Evolutionary conservation across 35 echinoderm and acorn worm species (phyloP).

Genomic region (Diadema setosum): DNA sequence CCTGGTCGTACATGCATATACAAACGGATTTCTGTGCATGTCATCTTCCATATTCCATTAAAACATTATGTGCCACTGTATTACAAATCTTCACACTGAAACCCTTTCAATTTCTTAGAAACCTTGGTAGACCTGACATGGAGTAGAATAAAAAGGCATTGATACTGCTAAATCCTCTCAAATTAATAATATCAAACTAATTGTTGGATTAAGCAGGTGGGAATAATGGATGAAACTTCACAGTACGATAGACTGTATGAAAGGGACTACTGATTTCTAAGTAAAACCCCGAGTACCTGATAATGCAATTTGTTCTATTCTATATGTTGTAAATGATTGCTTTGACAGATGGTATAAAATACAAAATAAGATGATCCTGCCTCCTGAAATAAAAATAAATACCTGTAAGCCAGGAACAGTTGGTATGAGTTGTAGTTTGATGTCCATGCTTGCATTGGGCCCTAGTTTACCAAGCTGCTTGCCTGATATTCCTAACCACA

Average conservation of each 20-base stretch:
- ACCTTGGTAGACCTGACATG: background rate
- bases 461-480: slow-evolving; percentile 91
- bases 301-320: too few species aligned
- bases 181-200: too few species aligned
- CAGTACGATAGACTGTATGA: too few species aligned
- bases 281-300: too few species aligned
- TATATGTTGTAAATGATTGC: too few species aligned
- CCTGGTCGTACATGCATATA: background rate
- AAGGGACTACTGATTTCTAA: too few species aligned
- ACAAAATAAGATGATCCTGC: background rate
- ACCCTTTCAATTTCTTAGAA: background rate
- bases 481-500: slow-evolving; percentile 92
- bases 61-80: background rate
- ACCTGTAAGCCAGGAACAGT: slow-evolving; percentile 81
- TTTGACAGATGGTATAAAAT: background rate
- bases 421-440: slow-evolving; percentile 80
- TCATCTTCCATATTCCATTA: background rate
- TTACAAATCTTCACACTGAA: background rate
- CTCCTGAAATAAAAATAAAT: too few species aligned
- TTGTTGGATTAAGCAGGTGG: too few species aligned
- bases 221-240: too few species aligned
- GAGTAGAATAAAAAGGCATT: too few species aligned
- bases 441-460: slow-evolving; percentile 78
- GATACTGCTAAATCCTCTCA: too few species aligned
- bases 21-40: background rate